Evolutionary conservation across 2,797 vertebrate genomes (phyloP).

Genomic region (Hyperoplus immaculatus): DNA sequence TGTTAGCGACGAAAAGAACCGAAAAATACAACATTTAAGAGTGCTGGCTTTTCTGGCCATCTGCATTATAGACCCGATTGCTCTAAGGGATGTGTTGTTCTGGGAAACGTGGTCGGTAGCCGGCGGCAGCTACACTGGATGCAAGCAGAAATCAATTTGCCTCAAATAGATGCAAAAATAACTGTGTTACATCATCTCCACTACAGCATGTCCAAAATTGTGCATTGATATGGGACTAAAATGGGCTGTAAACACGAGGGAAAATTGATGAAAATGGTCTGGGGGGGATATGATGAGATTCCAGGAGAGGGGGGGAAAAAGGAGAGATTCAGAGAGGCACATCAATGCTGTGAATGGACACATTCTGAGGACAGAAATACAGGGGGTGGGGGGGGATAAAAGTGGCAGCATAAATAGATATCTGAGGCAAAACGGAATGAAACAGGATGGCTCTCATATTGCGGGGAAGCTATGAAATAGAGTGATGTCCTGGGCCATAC

Average conservation of each 20-base stretch:
- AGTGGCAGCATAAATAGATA: conserved; percentile 59
- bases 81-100: conserved; percentile 53
- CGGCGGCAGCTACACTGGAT: conserved; percentile 17
- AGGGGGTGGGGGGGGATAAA: conserved; percentile 69
- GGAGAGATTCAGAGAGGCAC: conserved; percentile 41
- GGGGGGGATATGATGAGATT: conserved; percentile 54
- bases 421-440: conserved; percentile 57
- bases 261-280: conserved; percentile 48
- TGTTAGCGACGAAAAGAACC: conserved; percentile 59
- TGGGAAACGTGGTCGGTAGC: conserved; percentile 40
- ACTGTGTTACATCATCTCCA: conserved; percentile 51
- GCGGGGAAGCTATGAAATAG: conserved; percentile 55
- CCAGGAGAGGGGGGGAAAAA: conserved; percentile 15
- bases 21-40: conserved; percentile 46
- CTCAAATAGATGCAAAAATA: conserved; percentile 67
- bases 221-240: conserved; percentile 40
- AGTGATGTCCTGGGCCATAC: conserved; percentile 41
- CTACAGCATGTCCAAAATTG: conserved; percentile 47
- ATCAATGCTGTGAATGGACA: conserved; percentile 46
- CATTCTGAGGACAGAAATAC: conserved; percentile 49
- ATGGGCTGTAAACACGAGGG: conserved; percentile 45
- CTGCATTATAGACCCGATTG: conserved; percentile 40
- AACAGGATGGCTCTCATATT: conserved; percentile 59
- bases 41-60: conserved; percentile 58
- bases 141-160: conserved; percentile 69